Conservation (phyloP, 64 coral and sea anemone species). For the Montipora foliosa region DNA sequence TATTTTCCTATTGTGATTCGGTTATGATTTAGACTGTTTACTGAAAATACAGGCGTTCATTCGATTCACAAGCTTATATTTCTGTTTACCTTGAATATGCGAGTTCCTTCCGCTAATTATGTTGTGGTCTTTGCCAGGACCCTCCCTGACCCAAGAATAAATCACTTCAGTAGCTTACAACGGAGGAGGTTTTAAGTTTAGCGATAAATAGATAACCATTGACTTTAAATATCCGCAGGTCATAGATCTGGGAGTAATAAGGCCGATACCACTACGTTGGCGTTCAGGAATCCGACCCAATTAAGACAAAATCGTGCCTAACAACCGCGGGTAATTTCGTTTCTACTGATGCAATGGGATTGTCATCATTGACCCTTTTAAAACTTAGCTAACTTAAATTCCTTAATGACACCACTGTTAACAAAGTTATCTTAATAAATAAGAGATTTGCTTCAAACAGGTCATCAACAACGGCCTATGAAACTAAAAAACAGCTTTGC, state of each 20-base stretch:
- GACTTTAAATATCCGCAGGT: not conserved
- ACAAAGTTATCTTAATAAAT: not conserved
- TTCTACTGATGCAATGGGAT: too few species aligned
- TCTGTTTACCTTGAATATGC: too few species aligned
- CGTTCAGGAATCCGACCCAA: not conserved
- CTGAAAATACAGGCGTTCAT: not conserved
- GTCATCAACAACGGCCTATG: not conserved
- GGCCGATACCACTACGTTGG: not conserved
- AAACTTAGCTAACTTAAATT: not conserved
- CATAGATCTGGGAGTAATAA: not conserved
- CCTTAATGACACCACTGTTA: not conserved
- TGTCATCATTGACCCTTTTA: not conserved
- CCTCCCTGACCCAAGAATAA: not conserved
- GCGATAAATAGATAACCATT: constrained; percentile 11
- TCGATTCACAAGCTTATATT: not conserved
- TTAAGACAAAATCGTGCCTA: not conserved
- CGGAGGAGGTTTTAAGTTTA: not conserved
- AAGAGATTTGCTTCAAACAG: not conserved
- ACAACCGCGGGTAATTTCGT: not conserved
- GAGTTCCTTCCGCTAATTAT: not conserved
- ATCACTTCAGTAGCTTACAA: not conserved
- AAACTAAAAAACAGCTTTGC: not conserved
- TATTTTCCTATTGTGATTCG: not conserved
- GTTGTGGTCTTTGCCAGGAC: not conserved
- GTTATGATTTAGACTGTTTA: not conserved